Conservation (phyloP, 53 echinoderm and acorn worm species). For the Mesocentrotus franciscanus region DNA sequence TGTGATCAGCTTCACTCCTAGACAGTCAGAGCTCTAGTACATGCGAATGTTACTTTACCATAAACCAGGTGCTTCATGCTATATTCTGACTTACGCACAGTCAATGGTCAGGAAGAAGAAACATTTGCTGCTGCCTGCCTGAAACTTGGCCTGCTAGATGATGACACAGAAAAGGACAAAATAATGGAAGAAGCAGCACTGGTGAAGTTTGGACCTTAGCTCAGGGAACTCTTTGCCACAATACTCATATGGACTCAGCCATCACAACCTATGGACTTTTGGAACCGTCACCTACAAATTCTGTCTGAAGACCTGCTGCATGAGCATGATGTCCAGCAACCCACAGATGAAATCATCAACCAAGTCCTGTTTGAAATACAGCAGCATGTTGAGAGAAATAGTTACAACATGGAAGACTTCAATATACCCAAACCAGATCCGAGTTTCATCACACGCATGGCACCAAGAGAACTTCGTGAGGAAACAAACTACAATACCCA, state of each 20-base stretch:
- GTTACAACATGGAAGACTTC: constrained; percentile 24
- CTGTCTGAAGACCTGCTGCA: constrained; percentile 64
- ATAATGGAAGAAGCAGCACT: constrained; percentile 58
- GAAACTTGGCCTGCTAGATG: constrained; percentile 61
- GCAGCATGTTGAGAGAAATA: constrained; percentile 41
- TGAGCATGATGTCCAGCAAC: constrained; percentile 38
- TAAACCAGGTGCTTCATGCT: constrained; percentile 65
- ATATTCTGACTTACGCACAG: constrained; percentile 50
- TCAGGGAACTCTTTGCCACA: constrained; percentile 63
- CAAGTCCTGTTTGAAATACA: constrained; percentile 62
- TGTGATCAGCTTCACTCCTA: constrained; percentile 62
- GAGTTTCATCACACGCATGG: constrained; percentile 26
- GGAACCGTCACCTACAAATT: constrained; percentile 46
- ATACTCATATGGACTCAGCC: constrained; percentile 54
- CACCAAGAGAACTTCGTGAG: constrained; percentile 56
- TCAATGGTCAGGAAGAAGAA: constrained; percentile 50
- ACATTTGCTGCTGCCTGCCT: constrained; percentile 66
- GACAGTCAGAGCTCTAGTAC: constrained; percentile 63
- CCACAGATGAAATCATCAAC: constrained; percentile 61
- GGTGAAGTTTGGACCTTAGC: constrained; percentile 39
- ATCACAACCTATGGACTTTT: constrained; percentile 55
- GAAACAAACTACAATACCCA: constrained; percentile 45
- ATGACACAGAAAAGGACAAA: constrained; percentile 67
- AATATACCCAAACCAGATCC: constrained; percentile 31
- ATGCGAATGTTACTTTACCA: constrained; percentile 65